Percentiles rank a stretch among this genome's conserved stretches.
phyloP scores from a whole-genome alignment of 1,140 invertebrate species.

The Zaprionus ghesquierei region DNA sequence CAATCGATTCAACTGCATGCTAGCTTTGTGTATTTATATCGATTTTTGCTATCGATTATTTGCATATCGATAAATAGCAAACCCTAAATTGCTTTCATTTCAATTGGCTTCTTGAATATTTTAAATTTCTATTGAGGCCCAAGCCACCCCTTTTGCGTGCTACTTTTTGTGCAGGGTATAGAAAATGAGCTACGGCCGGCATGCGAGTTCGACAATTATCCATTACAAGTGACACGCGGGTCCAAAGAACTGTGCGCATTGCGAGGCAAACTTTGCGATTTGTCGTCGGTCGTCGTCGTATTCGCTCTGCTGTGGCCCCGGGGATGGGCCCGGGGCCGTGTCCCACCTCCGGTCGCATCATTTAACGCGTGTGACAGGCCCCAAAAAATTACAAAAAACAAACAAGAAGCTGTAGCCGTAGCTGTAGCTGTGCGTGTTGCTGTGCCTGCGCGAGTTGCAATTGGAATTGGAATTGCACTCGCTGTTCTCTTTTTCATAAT shows the following conservation, averaged over 20 bases:
- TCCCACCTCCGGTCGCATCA: slow-evolving; percentile 36
- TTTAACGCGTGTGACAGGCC: slow-evolving; percentile 50
- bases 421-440: not conserved
- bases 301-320: not conserved
- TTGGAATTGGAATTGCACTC: slow-evolving; percentile 75
- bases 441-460: slow-evolving; percentile 37
- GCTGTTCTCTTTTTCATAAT: slow-evolving; percentile 53
- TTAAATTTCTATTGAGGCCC: not conserved
- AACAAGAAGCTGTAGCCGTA: no score
- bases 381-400: slow-evolving; percentile 33
- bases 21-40: not conserved
- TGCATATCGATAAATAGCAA: not conserved
- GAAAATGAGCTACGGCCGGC: slow-evolving; percentile 50
- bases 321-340: not conserved
- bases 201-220: slow-evolving; percentile 74
- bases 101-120: not conserved
- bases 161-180: slow-evolving; percentile 7
- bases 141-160: not conserved
- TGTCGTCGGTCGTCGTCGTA: slow-evolving; percentile 9
- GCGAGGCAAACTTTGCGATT: slow-evolving; percentile 34
- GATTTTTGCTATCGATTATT: no score
- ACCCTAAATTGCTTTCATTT: no score
- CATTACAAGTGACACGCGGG: slow-evolving; percentile 76
- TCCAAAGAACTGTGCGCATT: slow-evolving; percentile 25
- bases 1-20: no score